Conservation (phyloP, 64 coral and sea anemone genomes). For the Astreopora myriophthalma region DNA sequence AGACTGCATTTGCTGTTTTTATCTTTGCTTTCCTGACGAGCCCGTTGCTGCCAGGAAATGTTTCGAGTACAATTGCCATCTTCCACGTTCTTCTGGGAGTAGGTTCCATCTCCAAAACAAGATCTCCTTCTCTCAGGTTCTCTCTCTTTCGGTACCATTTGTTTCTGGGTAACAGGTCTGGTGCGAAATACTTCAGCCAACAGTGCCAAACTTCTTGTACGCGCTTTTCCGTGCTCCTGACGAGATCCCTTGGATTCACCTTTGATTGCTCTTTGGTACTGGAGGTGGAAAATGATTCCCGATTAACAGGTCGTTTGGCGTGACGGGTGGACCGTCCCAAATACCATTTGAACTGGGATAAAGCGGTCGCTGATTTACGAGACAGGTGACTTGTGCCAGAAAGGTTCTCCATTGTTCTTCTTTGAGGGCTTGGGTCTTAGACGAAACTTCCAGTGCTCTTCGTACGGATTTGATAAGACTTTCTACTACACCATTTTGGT, state of each 20-base stretch:
- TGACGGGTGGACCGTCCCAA: background rate
- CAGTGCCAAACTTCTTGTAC: no score
- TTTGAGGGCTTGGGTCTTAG: conserved; percentile 9
- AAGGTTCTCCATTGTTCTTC: conserved; percentile 65
- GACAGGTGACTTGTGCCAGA: conserved; percentile 37
- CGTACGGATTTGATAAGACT: conserved; percentile 4
- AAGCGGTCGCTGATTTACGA: conserved; percentile 18
- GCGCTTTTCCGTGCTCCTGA: background rate
- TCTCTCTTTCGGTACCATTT: no score
- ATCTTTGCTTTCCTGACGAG: no score
- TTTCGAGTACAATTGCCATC: no score
- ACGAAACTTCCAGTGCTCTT: background rate
- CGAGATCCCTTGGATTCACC: background rate
- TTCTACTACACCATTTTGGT: conserved; percentile 59
- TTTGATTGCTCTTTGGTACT: background rate
- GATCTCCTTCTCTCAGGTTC: no score
- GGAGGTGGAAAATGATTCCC: background rate
- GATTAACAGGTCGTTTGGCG: background rate
- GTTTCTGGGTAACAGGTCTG: no score
- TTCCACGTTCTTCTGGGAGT: conserved; percentile 32
- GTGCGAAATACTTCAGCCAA: no score
- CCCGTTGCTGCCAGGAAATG: no score
- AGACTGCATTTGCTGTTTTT: no score
- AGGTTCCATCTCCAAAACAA: no score
- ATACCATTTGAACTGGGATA: background rate